These are phyloP conservation scores for Bubo blakistoni DNA, from an alignment of 2,113 vertebrate genomes.

Conservation along the genomic window DNA sequence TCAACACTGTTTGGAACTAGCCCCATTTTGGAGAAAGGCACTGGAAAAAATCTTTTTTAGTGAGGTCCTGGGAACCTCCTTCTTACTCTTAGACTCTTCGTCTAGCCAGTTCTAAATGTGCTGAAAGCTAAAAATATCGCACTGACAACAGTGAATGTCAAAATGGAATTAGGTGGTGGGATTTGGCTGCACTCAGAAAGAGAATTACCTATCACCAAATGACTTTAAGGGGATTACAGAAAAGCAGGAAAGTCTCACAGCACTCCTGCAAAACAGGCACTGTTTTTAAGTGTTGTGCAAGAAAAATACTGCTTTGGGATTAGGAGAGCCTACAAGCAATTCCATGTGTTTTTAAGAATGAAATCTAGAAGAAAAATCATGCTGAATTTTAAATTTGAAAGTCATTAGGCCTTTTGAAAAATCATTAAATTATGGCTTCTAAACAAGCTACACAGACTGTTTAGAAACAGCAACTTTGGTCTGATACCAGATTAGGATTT, in stretches of 20 bases:
- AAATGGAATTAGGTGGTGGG: not conserved
- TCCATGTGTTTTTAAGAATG: not conserved
- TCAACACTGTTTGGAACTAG: not conserved
- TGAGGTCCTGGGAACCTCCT: not conserved
- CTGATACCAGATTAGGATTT: not conserved
- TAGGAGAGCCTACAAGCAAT: not conserved
- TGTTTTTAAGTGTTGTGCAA: not conserved
- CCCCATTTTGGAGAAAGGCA: not conserved
- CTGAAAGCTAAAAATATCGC: conserved; percentile 29
- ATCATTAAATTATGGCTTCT: not conserved
- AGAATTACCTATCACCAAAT: not conserved
- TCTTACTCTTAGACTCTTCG: not conserved
- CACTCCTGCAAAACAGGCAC: not conserved
- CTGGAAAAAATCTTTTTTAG: not conserved
- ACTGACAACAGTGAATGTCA: not conserved
- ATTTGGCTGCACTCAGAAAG: not conserved
- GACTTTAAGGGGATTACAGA: not conserved
- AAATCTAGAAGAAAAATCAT: not conserved
- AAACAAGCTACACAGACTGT: not conserved
- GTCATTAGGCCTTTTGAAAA: not conserved
- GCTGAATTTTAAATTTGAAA: not conserved
- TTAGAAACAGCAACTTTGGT: not conserved
- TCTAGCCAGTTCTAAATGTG: not conserved
- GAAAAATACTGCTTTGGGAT: not conserved
- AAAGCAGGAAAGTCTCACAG: not conserved